Evolutionary conservation across 2,113 vertebrate genomes (phyloP).

Genomic region (Macquaria ambigua): DNA sequence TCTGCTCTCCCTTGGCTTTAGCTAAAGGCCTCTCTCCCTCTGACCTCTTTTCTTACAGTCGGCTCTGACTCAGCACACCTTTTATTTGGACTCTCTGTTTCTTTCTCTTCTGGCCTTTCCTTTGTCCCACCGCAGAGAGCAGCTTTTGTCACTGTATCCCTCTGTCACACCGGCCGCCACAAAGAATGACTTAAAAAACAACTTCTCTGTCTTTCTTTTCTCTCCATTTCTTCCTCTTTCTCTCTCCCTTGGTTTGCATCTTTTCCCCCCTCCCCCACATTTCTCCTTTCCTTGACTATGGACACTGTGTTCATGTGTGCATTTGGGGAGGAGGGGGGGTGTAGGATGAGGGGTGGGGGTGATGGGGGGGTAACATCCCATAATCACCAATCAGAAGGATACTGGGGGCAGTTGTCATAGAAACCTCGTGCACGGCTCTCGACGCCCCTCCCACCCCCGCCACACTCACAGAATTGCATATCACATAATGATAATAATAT

Average conservation of each 20-base stretch:
- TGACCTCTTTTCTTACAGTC: not conserved
- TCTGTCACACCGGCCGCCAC: conserved; percentile 17
- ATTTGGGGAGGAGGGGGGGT: conserved; percentile 46
- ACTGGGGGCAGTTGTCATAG: conserved; percentile 83
- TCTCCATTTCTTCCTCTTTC: conserved; percentile 26
- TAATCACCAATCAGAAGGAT: conserved; percentile 85
- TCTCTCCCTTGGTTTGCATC: conserved; percentile 41
- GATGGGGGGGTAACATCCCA: conserved; percentile 72
- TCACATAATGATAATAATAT: conserved; percentile 81
- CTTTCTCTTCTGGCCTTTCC: conserved; percentile 12
- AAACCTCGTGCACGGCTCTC: conserved; percentile 73
- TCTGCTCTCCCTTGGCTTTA: not conserved
- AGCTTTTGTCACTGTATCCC: conserved; percentile 15
- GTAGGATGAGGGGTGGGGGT: not conserved
- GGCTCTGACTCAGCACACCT: conserved; percentile 74
- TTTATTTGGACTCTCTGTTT: conserved; percentile 26
- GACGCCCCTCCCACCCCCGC: conserved; percentile 70
- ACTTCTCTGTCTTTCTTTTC: conserved; percentile 49
- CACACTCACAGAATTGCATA: conserved; percentile 71
- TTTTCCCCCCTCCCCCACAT: conserved; percentile 63
- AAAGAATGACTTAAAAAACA: conserved; percentile 51
- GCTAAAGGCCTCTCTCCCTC: conserved; percentile 20
- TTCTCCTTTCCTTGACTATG: conserved; percentile 67
- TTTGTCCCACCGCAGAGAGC: conserved; percentile 48
- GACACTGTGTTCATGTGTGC: conserved; percentile 78